Conservation (phyloP, 2,113 vertebrate species). For the Athene noctua region DNA sequence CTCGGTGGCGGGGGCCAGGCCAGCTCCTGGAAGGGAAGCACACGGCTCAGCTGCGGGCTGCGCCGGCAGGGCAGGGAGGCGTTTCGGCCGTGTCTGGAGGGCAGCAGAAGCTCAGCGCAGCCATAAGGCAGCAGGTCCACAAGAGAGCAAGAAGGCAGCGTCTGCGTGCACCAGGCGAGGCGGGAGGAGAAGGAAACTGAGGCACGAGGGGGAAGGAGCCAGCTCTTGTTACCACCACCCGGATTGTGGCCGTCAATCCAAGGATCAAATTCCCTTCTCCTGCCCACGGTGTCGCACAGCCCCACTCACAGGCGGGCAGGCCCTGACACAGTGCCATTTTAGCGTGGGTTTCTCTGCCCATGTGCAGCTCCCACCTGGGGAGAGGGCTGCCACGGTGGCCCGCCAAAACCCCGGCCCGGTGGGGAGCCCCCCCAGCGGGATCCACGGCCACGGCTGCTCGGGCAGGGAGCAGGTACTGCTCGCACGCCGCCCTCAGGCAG, state of each 20-base stretch:
- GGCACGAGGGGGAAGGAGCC: neutral
- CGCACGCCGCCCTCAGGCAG: neutral
- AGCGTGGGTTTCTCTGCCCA: neutral
- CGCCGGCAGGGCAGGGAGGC: neutral
- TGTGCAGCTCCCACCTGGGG: accelerated
- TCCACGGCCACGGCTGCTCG: accelerated
- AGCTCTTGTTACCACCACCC: neutral
- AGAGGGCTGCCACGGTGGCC: accelerated
- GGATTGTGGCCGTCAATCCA: accelerated
- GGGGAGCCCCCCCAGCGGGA: neutral
- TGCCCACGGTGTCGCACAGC: accelerated
- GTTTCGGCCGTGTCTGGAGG: accelerated
- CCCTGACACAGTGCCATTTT: accelerated
- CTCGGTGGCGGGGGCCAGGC: neutral
- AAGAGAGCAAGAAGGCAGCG: neutral
- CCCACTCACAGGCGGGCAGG: accelerated
- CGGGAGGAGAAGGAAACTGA: neutral
- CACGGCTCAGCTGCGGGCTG: neutral
- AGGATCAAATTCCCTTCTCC: neutral
- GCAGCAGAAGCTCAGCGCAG: neutral
- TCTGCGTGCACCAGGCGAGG: accelerated
- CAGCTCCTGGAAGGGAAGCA: slow-evolving; percentile 39
- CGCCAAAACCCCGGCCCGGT: accelerated
- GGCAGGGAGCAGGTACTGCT: too few relatives aligned
- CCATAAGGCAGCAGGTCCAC: accelerated